Evolutionary conservation across 2,888 invertebrate genomes (phyloP).

Genomic region (Parnassius glacialis): DNA sequence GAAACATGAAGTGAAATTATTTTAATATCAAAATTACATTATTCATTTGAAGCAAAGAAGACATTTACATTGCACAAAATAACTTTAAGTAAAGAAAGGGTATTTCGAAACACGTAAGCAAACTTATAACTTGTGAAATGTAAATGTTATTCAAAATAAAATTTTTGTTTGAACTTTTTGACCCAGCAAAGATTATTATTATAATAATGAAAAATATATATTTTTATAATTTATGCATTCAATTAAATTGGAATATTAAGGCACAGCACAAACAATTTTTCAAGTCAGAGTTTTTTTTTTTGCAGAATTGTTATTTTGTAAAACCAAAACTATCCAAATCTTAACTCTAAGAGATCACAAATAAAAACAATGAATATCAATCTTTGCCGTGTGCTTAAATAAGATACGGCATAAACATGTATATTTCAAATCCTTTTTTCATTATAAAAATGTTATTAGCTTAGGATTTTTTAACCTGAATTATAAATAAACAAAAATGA

Average conservation of each 20-base stretch:
- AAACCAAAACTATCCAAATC: neutral
- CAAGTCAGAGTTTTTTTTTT: neutral
- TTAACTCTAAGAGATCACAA: constrained; percentile 4
- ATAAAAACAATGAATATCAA: neutral
- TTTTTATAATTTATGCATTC: neutral
- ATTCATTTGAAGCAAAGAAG: constrained; percentile 2
- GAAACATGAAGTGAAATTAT: constrained; percentile 10
- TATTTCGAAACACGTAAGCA: neutral
- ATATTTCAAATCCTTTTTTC: no score
- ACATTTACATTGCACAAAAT: constrained; percentile 7
- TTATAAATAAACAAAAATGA: no score
- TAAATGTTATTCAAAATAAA: neutral
- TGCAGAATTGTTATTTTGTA: neutral
- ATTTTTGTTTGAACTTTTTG: neutral
- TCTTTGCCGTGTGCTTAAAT: no score
- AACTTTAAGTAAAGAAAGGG: neutral
- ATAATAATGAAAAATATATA: no score
- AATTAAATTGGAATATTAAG: neutral
- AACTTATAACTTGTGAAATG: constrained; percentile 2
- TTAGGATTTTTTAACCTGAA: no score
- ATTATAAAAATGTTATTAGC: no score
- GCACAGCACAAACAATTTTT: neutral
- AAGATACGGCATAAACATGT: no score
- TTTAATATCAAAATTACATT: constrained; percentile 14
- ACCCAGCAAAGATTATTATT: neutral